These are phyloP conservation scores for Tuta absoluta DNA, from an alignment of 2,888 invertebrate genomes.

Conservation along the genomic window DNA sequence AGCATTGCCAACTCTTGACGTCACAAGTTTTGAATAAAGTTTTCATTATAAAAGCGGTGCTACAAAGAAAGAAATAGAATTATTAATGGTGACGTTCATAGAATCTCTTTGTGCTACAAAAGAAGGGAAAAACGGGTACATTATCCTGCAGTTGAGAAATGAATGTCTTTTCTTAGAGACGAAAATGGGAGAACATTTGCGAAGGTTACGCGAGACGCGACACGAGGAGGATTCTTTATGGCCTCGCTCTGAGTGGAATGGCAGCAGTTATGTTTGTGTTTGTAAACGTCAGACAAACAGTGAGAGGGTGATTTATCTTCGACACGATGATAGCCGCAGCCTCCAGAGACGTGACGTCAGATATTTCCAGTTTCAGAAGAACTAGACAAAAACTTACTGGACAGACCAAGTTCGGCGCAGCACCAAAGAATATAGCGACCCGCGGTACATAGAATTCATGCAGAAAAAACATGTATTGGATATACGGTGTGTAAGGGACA, in stretches of 20 bases:
- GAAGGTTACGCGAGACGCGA: neutral
- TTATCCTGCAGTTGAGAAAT: constrained; percentile 11
- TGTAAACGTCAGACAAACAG: constrained; percentile 25
- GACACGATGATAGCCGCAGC: neutral
- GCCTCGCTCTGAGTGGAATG: constrained; percentile 14
- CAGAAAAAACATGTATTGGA: no score
- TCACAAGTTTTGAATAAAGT: constrained; percentile 18
- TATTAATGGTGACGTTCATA: constrained; percentile 14
- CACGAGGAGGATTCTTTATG: constrained; percentile 9
- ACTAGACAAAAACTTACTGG: neutral
- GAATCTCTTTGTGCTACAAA: constrained; percentile 18
- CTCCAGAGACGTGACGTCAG: constrained; percentile 3
- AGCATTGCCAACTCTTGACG: neutral
- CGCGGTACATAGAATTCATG: neutral
- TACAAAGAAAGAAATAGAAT: constrained; percentile 15
- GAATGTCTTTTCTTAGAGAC: constrained; percentile 11
- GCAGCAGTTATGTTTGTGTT: constrained; percentile 23
- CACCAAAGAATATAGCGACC: no score
- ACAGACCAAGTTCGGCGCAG: neutral
- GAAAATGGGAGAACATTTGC: constrained; percentile 14
- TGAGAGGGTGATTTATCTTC: constrained; percentile 8
- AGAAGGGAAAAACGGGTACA: constrained; percentile 10
- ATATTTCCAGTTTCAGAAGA: neutral
- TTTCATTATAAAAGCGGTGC: constrained; percentile 9
- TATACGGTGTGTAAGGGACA: no score